phyloP scores from a whole-genome alignment of 2,888 invertebrate species.

The Yponomeuta sedellus region DNA sequence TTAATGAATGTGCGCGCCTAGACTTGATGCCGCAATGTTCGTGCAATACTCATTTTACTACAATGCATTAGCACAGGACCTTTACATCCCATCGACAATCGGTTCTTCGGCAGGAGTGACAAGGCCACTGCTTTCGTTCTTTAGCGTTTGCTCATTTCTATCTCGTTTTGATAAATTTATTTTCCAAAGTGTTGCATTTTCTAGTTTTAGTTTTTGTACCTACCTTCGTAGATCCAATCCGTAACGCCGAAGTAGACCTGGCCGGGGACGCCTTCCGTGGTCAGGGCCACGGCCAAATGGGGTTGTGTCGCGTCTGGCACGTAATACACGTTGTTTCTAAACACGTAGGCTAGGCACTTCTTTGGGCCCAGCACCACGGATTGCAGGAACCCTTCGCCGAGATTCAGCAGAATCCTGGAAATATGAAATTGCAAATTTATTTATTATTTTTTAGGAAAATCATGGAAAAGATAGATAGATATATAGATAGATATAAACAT shows the following conservation, averaged over 20 bases:
- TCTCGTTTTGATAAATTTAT: too few relatives aligned
- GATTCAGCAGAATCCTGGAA: conserved; percentile 52
- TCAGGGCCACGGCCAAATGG: conserved; percentile 62
- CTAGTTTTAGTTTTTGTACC: too few relatives aligned
- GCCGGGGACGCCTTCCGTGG: conserved; percentile 78
- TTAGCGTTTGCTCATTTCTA: too few relatives aligned
- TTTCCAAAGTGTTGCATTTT: too few relatives aligned
- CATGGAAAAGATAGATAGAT: neutral
- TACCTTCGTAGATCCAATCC: conserved; percentile 96
- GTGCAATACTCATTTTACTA: too few relatives aligned
- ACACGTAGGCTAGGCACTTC: conserved; percentile 76
- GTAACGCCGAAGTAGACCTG: conserved; percentile 88
- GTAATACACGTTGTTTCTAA: conserved; percentile 82
- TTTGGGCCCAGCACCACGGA: conserved; percentile 74
- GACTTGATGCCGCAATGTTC: too few relatives aligned
- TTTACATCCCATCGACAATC: too few relatives aligned
- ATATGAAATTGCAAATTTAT: conserved; percentile 13
- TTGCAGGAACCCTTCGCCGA: conserved; percentile 76
- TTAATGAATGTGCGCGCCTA: too few relatives aligned
- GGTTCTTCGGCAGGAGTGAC: too few relatives aligned
- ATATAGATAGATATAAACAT: neutral
- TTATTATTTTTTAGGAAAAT: neutral
- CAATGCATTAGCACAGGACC: too few relatives aligned
- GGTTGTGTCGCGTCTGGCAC: conserved; percentile 48
- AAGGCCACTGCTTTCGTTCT: too few relatives aligned